Percentiles rank a stretch among this genome's conserved stretches.
phyloP scores from a whole-genome alignment of 2,888 invertebrate species.

The Drosophila yooni region DNA sequence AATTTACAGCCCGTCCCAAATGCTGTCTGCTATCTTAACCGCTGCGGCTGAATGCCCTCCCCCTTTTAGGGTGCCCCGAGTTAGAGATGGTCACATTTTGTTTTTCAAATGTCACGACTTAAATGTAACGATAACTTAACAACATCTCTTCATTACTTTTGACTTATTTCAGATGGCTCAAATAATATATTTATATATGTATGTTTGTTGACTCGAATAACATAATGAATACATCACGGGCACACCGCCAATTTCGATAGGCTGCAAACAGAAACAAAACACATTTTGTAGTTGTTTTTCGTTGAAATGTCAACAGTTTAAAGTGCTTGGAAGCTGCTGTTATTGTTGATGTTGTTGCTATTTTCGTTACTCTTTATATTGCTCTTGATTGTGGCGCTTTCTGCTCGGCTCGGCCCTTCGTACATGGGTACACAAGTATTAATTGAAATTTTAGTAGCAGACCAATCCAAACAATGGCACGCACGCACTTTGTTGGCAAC shows the following conservation, averaged over 20 bases:
- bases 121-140: not conserved
- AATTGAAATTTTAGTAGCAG: constrained; percentile 65
- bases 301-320: constrained; percentile 41
- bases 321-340: constrained; percentile 14
- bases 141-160: not conserved
- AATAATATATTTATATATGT: not conserved
- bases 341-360: constrained; percentile 20
- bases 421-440: constrained; percentile 29
- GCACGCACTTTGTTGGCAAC: constrained; percentile 1
- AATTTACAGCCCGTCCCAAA: not conserved
- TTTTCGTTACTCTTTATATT: constrained; percentile 25
- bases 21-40: constrained; percentile 1
- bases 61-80: constrained; percentile 16
- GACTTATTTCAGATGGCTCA: fast-evolving
- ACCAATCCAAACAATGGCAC: constrained; percentile 23
- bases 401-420: constrained; percentile 3
- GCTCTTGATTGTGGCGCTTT: constrained; percentile 17
- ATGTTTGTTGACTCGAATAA: not conserved
- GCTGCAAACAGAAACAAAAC: constrained; percentile 8
- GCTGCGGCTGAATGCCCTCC: constrained; percentile 2
- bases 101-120: constrained; percentile 6
- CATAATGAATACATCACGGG: not conserved
- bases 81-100: constrained; percentile 20
- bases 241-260: constrained; percentile 26
- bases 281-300: not conserved